phyloP scores from a whole-genome alignment of 2,797 vertebrate species.

The Pseudochaenichthys georgianus region DNA sequence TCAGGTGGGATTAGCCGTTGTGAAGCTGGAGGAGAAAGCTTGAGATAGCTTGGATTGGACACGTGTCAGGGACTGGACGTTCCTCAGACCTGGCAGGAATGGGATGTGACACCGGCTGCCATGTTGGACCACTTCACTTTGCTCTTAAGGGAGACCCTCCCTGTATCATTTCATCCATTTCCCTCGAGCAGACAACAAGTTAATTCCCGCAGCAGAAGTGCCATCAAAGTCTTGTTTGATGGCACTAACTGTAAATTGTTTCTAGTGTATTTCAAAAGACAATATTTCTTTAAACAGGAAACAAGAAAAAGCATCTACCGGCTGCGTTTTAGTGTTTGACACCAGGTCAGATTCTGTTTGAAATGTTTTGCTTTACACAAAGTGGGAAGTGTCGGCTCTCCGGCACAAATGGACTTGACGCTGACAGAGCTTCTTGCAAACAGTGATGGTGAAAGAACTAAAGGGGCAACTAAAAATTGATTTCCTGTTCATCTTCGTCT shows the following conservation, averaged over 20 bases:
- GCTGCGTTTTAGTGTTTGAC: conserved; percentile 36
- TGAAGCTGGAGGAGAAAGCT: conserved; percentile 70
- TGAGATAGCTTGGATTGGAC: conserved; percentile 77
- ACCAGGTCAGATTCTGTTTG: conserved; percentile 21
- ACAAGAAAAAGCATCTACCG: not conserved
- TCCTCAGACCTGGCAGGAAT: conserved; percentile 76
- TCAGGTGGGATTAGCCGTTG: conserved; percentile 79
- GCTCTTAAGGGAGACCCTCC: conserved; percentile 39
- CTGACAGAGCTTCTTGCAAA: conserved; percentile 16
- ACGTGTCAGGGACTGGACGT: conserved; percentile 77
- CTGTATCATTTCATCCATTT: conserved; percentile 53
- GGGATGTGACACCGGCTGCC: conserved; percentile 76
- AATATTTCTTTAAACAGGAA: not conserved
- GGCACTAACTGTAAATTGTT: conserved; percentile 3
- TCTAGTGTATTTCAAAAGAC: conserved; percentile 13
- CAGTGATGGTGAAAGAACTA: conserved; percentile 21
- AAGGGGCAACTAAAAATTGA: conserved; percentile 7
- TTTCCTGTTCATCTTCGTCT: conserved; percentile 6
- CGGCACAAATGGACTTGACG: conserved; percentile 20
- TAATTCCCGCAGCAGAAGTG: conserved; percentile 19
- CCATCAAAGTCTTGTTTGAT: conserved; percentile 13
- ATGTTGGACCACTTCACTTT: conserved; percentile 39
- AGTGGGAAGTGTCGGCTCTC: conserved; percentile 15
- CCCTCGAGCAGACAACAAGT: conserved; percentile 33
- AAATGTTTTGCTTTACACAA: conserved; percentile 17